phyloP scores from a whole-genome alignment of 1,140 invertebrate genomes.

The Orchesella cincta region DNA sequence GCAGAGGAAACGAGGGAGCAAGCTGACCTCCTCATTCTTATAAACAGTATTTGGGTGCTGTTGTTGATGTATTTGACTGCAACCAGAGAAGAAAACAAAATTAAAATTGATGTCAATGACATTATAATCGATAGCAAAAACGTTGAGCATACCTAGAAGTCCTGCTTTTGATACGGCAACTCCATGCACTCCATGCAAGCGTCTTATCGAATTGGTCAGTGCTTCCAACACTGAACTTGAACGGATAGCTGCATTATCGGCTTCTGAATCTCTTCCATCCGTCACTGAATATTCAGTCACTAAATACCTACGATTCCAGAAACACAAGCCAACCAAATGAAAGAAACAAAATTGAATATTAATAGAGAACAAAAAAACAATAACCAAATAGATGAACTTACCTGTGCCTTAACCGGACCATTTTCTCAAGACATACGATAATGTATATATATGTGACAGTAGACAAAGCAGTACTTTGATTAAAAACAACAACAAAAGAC shows the following conservation, averaged over 20 bases:
- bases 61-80: slow-evolving; percentile 36
- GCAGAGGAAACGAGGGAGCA: slow-evolving; percentile 39
- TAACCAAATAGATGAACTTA: neutral
- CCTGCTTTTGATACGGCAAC: slow-evolving; percentile 37
- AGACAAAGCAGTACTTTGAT: neutral
- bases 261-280: neutral
- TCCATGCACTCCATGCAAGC: slow-evolving; percentile 44
- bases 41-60: slow-evolving; percentile 31
- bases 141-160: slow-evolving; percentile 36
- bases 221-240: slow-evolving; percentile 30
- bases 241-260: neutral
- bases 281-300: neutral
- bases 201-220: slow-evolving; percentile 37
- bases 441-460: neutral
- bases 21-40: slow-evolving; percentile 39
- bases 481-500: neutral
- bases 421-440: neutral
- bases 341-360: too few species aligned
- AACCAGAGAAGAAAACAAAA: neutral
- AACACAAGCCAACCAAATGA: too few species aligned
- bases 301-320: slow-evolving; percentile 20
- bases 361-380: neutral
- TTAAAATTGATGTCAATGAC: too few species aligned
- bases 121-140: too few species aligned
- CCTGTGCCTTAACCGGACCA: slow-evolving; percentile 25